Conservation (phyloP, 2,113 vertebrate genomes). For the Cheirogaleus medius region DNA sequence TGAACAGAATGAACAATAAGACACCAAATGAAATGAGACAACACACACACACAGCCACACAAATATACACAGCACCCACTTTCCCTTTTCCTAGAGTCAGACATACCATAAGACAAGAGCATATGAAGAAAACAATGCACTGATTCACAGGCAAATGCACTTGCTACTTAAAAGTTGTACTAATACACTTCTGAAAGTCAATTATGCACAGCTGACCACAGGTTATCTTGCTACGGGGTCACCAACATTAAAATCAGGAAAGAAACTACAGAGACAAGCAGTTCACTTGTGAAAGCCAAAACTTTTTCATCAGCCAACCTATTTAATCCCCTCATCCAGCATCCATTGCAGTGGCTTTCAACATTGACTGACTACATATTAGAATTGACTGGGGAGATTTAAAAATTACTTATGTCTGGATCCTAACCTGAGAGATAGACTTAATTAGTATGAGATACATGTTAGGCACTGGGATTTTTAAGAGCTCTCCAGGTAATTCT, state of each 20-base stretch:
- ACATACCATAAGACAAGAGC: slow-evolving; percentile 60
- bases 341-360: not conserved
- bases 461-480: not conserved
- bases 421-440: not conserved
- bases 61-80: slow-evolving; percentile 60
- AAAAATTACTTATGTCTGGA: not conserved
- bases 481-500: not conserved
- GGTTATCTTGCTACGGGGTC: not conserved
- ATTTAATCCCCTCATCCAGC: not conserved
- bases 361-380: not conserved
- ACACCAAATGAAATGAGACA: slow-evolving; percentile 41
- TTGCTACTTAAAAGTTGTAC: not conserved
- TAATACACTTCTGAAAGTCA: not conserved
- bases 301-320: not conserved
- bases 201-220: not conserved
- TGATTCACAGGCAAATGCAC: not conserved
- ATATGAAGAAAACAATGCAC: not conserved
- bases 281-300: not conserved
- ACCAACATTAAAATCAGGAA: not conserved
- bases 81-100: slow-evolving; percentile 55
- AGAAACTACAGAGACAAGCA: not conserved
- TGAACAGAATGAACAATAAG: not conserved
- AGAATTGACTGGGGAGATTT: not conserved
- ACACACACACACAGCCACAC: slow-evolving; percentile 60
- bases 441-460: not conserved